Evolutionary conservation across 2,797 vertebrate genomes (phyloP).

Genomic region (Semaprochilodus insignis): DNA sequence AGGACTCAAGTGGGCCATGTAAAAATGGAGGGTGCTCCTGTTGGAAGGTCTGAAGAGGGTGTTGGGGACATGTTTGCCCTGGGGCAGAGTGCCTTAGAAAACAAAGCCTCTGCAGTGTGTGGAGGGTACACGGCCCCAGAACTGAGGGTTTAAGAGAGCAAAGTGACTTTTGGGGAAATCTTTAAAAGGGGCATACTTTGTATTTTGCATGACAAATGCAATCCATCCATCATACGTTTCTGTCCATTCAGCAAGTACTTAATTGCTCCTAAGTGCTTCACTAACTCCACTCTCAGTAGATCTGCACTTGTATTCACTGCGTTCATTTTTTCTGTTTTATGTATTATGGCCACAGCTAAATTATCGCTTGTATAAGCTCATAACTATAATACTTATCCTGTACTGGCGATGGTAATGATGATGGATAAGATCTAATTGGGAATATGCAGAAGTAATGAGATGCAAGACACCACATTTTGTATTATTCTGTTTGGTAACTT

Average conservation of each 20-base stretch:
- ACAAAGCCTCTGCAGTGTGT: conserved; percentile 69
- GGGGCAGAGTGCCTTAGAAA: conserved; percentile 63
- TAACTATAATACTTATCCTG: background rate
- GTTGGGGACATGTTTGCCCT: conserved; percentile 72
- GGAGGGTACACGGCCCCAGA: conserved; percentile 66
- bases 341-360: background rate
- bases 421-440: background rate
- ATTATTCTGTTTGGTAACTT: background rate
- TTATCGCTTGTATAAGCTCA: background rate
- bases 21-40: conserved; percentile 82
- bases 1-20: conserved; percentile 77
- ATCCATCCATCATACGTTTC: conserved; percentile 76
- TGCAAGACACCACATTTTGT: conserved; percentile 16
- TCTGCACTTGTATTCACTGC: background rate
- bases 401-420: background rate
- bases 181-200: conserved; percentile 50
- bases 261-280: conserved; percentile 57
- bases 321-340: background rate
- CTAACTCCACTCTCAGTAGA: background rate
- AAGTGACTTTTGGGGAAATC: conserved; percentile 69
- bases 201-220: conserved; percentile 65
- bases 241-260: conserved; percentile 28
- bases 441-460: background rate
- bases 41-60: conserved; percentile 79
- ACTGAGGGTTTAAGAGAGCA: conserved; percentile 66